Percentiles rank a stretch among this genome's conserved stretches.
Evolutionary conservation across 2,888 invertebrate genomes (phyloP).

Genomic region (Tinea semifulvella): DNA sequence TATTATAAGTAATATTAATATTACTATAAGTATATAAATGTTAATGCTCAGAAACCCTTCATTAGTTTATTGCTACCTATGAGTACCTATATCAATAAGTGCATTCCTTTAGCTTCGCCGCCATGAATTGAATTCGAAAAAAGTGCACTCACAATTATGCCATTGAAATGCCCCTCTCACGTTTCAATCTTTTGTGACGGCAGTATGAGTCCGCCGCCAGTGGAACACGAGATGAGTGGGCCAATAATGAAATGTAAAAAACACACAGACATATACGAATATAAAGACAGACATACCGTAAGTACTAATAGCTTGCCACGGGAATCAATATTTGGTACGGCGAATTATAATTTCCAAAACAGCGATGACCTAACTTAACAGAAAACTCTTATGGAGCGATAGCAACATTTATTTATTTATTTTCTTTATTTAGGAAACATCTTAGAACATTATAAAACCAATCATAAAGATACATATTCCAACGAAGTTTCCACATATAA

Average conservation of each 20-base stretch:
- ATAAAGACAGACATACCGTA: too few species aligned
- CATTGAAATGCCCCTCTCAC: slow-evolving; percentile 62
- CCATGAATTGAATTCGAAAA: slow-evolving; percentile 57
- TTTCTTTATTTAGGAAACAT: too few species aligned
- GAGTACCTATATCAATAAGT: slow-evolving; percentile 63
- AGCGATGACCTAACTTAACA: too few species aligned
- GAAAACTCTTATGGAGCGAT: too few species aligned
- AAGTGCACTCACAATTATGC: slow-evolving; percentile 64
- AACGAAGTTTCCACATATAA: too few species aligned
- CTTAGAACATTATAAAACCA: too few species aligned
- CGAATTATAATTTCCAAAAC: too few species aligned
- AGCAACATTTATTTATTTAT: too few species aligned
- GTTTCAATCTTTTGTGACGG: slow-evolving; percentile 64
- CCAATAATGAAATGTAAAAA: slow-evolving; percentile 66
- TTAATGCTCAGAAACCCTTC: slow-evolving; percentile 15
- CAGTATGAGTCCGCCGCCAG: slow-evolving; percentile 55
- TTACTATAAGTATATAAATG: too few species aligned
- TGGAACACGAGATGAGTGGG: slow-evolving; percentile 64
- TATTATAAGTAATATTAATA: background rate
- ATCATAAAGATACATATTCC: too few species aligned
- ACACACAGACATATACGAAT: slow-evolving; percentile 44
- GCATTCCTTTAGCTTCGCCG: slow-evolving; percentile 58
- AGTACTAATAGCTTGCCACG: too few species aligned
- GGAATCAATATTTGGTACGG: too few species aligned
- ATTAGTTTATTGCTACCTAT: slow-evolving; percentile 29